Evolutionary conservation across 2,113 vertebrate genomes (phyloP).

Genomic region (Isurus oxyrinchus): DNA sequence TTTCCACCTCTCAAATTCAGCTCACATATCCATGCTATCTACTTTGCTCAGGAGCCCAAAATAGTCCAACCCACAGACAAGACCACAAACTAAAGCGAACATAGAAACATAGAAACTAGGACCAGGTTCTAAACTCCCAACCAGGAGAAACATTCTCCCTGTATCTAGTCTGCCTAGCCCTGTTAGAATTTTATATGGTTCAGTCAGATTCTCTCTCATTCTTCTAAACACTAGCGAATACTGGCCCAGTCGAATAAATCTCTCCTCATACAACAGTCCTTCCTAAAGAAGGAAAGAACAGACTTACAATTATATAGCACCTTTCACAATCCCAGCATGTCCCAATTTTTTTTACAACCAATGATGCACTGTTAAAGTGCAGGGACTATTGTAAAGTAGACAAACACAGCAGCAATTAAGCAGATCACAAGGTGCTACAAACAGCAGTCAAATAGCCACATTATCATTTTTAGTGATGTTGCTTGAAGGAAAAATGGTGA

Average conservation of each 20-base stretch:
- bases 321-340: background rate
- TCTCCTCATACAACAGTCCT: too few relatives aligned
- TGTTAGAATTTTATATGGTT: too few relatives aligned
- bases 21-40: background rate
- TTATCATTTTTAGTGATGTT: background rate
- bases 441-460: background rate
- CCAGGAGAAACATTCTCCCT: too few relatives aligned
- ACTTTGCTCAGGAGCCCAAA: background rate
- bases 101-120: background rate
- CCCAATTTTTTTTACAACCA: background rate
- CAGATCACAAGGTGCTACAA: background rate
- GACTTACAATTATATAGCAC: background rate
- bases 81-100: background rate
- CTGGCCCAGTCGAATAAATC: too few relatives aligned
- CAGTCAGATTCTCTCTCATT: too few relatives aligned
- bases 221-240: too few relatives aligned
- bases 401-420: background rate
- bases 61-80: background rate
- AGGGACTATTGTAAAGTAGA: background rate
- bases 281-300: background rate
- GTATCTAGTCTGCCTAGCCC: too few relatives aligned
- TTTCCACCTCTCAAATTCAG: background rate
- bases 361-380: background rate
- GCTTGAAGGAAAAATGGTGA: background rate
- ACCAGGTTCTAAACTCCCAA: too few relatives aligned